Evolutionary conservation across 2,113 vertebrate genomes (phyloP).

Genomic region (Antechinus stuartii): DNA sequence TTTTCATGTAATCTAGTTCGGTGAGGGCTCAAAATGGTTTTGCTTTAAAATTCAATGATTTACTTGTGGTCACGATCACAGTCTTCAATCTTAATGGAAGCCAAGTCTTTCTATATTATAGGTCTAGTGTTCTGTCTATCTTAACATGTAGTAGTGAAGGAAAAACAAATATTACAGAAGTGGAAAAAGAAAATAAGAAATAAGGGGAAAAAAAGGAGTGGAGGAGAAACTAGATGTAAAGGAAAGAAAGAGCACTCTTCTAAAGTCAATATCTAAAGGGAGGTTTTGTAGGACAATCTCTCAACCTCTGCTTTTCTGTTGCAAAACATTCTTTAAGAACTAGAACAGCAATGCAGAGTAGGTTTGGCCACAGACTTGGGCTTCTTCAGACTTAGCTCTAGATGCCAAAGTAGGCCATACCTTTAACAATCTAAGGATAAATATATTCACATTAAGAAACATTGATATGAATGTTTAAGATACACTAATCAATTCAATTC

Average conservation of each 20-base stretch:
- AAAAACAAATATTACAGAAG: not conserved
- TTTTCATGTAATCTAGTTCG: not conserved
- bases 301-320: not conserved
- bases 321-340: not conserved
- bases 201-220: not conserved
- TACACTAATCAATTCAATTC: not conserved
- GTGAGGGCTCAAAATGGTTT: not conserved
- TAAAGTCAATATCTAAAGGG: not conserved
- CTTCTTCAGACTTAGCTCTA: not conserved
- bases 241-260: not conserved
- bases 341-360: not conserved
- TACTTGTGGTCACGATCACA: not conserved
- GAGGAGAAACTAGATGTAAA: not conserved
- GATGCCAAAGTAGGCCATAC: not conserved
- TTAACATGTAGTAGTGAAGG: not conserved
- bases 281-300: not conserved
- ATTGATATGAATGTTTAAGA: not conserved
- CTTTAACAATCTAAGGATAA: not conserved
- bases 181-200: not conserved
- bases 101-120: not conserved
- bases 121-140: not conserved
- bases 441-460: not conserved
- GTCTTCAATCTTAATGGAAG: not conserved
- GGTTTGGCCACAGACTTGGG: not conserved
- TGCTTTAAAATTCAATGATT: not conserved